Conservation (phyloP, 2,888 invertebrate genomes). For the Cataglyphis altisquamis region DNA sequence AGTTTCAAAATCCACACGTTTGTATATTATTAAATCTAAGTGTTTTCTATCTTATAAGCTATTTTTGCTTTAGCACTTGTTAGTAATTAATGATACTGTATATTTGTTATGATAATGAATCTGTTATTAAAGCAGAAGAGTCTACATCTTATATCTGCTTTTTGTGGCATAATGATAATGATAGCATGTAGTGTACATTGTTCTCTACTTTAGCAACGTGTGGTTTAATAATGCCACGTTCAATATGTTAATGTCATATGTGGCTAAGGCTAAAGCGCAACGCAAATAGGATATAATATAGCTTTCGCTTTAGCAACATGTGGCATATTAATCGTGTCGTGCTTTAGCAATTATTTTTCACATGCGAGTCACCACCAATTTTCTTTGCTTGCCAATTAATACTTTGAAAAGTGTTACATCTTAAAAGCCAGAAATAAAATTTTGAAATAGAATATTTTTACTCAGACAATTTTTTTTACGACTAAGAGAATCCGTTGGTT, state of each 20-base stretch:
- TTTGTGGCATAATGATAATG: slow-evolving; percentile 20
- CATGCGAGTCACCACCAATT: neutral
- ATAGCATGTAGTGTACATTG: slow-evolving; percentile 17
- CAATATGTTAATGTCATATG: slow-evolving; percentile 49
- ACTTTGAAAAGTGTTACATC: neutral
- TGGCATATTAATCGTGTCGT: slow-evolving; percentile 35
- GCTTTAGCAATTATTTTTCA: slow-evolving; percentile 29
- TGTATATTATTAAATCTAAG: neutral
- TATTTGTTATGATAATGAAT: slow-evolving; percentile 21
- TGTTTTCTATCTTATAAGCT: neutral
- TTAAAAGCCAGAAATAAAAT: neutral
- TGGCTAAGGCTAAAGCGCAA: slow-evolving; percentile 44
- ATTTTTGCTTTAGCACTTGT: neutral
- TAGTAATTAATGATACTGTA: slow-evolving; percentile 9
- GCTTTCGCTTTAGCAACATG: slow-evolving; percentile 38
- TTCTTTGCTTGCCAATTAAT: neutral
- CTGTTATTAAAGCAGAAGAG: slow-evolving; percentile 9
- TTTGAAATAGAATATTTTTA: neutral
- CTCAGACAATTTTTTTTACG: neutral
- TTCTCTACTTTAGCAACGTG: slow-evolving; percentile 32
- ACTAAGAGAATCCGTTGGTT: neutral
- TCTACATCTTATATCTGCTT: slow-evolving; percentile 17
- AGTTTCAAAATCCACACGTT: neutral
- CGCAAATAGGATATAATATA: slow-evolving; percentile 32
- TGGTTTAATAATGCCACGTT: slow-evolving; percentile 47